Conservation (phyloP, 1,140 invertebrate species). For the Rhizoglyphus robini region DNA sequence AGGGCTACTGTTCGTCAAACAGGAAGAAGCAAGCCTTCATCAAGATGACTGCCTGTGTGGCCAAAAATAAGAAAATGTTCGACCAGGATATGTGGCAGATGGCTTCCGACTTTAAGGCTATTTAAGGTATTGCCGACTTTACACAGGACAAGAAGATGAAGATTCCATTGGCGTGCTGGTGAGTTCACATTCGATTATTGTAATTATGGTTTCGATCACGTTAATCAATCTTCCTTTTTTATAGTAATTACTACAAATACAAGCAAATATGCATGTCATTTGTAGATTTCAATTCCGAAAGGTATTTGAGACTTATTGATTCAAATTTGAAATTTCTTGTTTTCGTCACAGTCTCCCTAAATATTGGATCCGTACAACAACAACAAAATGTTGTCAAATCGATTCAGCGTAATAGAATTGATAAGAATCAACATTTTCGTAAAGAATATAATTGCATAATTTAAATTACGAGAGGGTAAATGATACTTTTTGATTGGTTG, state of each 20-base stretch:
- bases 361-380: no score
- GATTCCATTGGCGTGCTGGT: conserved; percentile 13
- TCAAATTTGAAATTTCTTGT: no score
- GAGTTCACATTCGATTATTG: no score
- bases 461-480: no score
- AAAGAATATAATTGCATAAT: no score
- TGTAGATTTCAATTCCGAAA: no score
- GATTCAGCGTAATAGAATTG: no score
- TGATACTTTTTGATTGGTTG: no score
- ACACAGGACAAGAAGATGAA: not conserved
- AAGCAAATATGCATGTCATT: not conserved
- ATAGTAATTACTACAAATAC: conserved; percentile 14
- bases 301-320: no score
- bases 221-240: not conserved
- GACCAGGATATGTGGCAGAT: not conserved
- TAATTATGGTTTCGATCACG: not conserved
- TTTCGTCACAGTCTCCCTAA: no score
- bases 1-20: not conserved
- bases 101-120: not conserved
- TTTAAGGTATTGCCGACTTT: not conserved
- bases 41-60: not conserved
- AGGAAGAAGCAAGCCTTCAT: not conserved
- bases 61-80: not conserved
- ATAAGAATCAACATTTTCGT: no score
- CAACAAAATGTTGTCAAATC: no score